phyloP scores from a whole-genome alignment of 1,140 invertebrate species.

The Dufourea novaeangliae region DNA sequence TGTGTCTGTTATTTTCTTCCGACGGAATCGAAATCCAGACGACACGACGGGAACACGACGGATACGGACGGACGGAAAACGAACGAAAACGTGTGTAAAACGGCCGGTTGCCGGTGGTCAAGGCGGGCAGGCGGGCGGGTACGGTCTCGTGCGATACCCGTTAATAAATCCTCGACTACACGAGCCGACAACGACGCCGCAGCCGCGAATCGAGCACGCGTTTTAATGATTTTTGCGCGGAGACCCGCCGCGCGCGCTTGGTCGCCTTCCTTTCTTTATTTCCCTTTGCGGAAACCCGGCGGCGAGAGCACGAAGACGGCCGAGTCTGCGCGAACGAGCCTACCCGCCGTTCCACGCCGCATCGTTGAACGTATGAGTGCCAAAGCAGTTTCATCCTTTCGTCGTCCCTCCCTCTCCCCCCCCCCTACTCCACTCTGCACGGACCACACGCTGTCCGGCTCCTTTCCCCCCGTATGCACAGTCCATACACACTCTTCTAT shows the following conservation, averaged over 20 bases:
- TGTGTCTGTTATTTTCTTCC: too few relatives aligned
- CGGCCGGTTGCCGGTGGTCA: background rate
- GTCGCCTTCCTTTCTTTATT: conserved; percentile 69
- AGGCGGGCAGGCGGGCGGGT: background rate
- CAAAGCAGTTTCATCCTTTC: conserved; percentile 41
- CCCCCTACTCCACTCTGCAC: too few relatives aligned
- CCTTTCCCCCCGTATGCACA: background rate
- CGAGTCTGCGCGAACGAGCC: conserved; percentile 69
- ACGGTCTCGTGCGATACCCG: conserved; percentile 23
- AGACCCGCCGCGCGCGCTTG: conserved; percentile 56
- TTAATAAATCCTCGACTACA: conserved; percentile 53
- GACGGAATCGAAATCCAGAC: too few relatives aligned
- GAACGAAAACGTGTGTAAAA: background rate
- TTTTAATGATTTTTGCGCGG: conserved; percentile 74
- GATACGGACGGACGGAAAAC: background rate
- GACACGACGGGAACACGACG: background rate
- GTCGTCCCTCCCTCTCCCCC: conserved; percentile 8
- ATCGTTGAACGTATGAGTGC: conserved; percentile 19
- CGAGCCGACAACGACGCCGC: conserved; percentile 55
- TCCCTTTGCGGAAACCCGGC: conserved; percentile 59
- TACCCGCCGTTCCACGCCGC: conserved; percentile 13
- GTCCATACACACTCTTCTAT: background rate
- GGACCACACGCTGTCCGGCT: too few relatives aligned
- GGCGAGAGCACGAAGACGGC: conserved; percentile 63
- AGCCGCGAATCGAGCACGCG: conserved; percentile 61